phyloP scores from a whole-genome alignment of 2,113 vertebrate genomes.

The Gasterosteus aculeatus region DNA sequence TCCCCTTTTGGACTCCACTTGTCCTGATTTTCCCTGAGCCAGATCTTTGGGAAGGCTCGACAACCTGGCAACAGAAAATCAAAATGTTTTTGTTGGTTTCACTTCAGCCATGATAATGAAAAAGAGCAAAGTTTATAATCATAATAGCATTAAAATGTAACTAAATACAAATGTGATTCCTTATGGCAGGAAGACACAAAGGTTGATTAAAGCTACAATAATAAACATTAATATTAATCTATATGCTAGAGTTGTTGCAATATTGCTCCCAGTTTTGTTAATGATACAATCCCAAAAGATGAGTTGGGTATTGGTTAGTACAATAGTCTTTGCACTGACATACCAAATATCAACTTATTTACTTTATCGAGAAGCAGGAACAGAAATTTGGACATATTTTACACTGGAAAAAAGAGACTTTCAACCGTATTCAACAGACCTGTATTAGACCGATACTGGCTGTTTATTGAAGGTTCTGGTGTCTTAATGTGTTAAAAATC shows the following conservation, averaged over 20 bases:
- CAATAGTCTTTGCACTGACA: not conserved
- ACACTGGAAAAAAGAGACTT: not conserved
- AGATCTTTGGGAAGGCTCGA: slow-evolving; percentile 44
- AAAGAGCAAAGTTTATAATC: not conserved
- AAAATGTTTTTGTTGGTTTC: not conserved
- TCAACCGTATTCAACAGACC: no score
- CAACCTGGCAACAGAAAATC: slow-evolving; percentile 36
- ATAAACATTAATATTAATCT: not conserved
- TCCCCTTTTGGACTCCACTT: slow-evolving; percentile 53
- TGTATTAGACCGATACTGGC: no score
- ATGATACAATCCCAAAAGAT: not conserved
- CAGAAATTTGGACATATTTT: not conserved
- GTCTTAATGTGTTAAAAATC: no score
- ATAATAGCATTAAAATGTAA: not conserved
- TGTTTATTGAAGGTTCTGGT: no score
- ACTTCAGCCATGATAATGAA: not conserved
- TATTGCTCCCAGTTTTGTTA: not conserved
- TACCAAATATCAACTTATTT: not conserved
- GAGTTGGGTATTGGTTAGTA: not conserved
- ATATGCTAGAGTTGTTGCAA: not conserved
- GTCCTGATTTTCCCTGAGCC: slow-evolving; percentile 73
- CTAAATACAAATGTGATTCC: not conserved
- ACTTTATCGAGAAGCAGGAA: no score
- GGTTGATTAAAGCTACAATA: not conserved
- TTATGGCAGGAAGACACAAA: not conserved